Percentiles rank a stretch among this genome's conserved stretches.
These are phyloP conservation scores for Belonocnema kinseyi DNA, from an alignment of 1,140 invertebrate species.

Conservation along the genomic window DNA sequence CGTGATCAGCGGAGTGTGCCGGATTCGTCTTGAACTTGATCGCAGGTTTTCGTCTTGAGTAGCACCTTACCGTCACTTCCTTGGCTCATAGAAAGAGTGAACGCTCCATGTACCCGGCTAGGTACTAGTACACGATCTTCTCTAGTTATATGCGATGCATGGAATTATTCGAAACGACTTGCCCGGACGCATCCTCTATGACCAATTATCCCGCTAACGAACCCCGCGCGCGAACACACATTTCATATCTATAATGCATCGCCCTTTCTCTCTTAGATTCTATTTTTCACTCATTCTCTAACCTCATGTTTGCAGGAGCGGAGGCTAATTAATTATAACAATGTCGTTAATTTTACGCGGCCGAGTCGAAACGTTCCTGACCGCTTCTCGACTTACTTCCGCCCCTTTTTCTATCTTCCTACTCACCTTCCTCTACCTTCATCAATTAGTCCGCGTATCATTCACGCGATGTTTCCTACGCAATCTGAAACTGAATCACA, in stretches of 20 bases:
- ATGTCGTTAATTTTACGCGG: slow-evolving; percentile 74
- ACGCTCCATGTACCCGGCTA: slow-evolving; percentile 30
- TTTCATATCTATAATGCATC: not conserved
- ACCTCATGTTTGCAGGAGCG: slow-evolving; percentile 48
- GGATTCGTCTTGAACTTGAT: slow-evolving; percentile 21
- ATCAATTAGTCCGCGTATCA: slow-evolving; percentile 15
- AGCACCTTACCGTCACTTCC: slow-evolving; percentile 34
- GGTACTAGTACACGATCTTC: slow-evolving; percentile 49
- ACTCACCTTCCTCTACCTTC: not conserved
- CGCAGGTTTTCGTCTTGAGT: not conserved
- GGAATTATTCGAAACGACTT: slow-evolving; percentile 71
- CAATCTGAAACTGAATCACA: slow-evolving; percentile 12
- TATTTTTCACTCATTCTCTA: slow-evolving; percentile 36
- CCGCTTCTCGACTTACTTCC: slow-evolving; percentile 61
- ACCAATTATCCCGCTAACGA: slow-evolving; percentile 75
- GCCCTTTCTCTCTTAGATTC: slow-evolving; percentile 36
- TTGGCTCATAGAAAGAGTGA: slow-evolving; percentile 34
- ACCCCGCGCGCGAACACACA: slow-evolving; percentile 58
- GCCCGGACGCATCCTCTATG: slow-evolving; percentile 73
- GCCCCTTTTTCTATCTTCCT: slow-evolving; percentile 41
- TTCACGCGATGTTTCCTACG: slow-evolving; percentile 10
- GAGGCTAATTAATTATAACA: slow-evolving; percentile 74
- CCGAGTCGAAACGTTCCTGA: slow-evolving; percentile 73
- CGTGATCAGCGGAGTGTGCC: not conserved
- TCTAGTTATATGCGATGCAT: slow-evolving; percentile 62